phyloP scores from a whole-genome alignment of 2,113 vertebrate species.

The Cyanoramphus novaezelandiae region DNA sequence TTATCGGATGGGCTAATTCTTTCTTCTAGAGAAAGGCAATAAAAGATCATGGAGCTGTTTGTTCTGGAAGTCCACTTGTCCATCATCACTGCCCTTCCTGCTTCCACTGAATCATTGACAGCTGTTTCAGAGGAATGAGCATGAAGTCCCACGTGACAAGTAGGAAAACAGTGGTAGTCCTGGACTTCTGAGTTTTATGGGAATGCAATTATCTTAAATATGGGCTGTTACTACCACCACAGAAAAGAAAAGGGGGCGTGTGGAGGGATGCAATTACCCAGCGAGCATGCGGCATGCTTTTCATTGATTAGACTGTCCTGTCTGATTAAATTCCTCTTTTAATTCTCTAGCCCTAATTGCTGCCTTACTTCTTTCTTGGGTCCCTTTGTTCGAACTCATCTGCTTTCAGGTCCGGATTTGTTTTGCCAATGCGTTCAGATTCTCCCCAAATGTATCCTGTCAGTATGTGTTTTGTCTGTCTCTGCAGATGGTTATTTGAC shows the following conservation, averaged over 20 bases:
- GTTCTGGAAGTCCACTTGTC: neutral
- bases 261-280: constrained; percentile 66
- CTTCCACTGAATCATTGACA: neutral
- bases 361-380: constrained; percentile 55
- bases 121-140: neutral
- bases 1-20: neutral
- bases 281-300: constrained; percentile 55
- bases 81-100: neutral
- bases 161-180: constrained; percentile 40
- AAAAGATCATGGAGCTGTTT: constrained; percentile 8
- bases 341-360: constrained; percentile 50
- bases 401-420: constrained; percentile 58
- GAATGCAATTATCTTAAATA: constrained; percentile 75
- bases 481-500: constrained; percentile 51
- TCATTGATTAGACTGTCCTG: constrained; percentile 75
- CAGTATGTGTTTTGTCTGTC: constrained; percentile 54
- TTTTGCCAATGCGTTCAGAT: constrained; percentile 42
- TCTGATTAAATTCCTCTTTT: constrained; percentile 73
- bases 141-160: constrained; percentile 19
- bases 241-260: neutral
- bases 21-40: constrained; percentile 33
- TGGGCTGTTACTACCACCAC: constrained; percentile 49
- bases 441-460: constrained; percentile 51
- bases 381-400: constrained; percentile 62
- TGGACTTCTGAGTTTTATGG: constrained; percentile 63